These are phyloP conservation scores for Melospiza melodia DNA, from an alignment of 2,113 vertebrate genomes.

Conservation along the genomic window DNA sequence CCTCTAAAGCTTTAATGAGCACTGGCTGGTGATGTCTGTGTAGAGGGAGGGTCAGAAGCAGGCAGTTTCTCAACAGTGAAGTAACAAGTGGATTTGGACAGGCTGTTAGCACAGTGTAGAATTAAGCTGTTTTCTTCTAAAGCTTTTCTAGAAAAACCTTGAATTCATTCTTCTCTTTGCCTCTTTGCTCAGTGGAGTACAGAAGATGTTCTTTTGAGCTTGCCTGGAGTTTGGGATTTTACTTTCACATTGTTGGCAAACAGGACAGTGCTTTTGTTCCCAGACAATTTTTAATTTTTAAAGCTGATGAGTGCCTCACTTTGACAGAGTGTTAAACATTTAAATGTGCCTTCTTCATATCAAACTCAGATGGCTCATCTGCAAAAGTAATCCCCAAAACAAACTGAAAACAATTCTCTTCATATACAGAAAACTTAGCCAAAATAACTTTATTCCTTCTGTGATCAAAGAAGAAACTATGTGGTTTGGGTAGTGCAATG, in stretches of 20 bases:
- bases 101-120: neutral
- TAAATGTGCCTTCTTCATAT: neutral
- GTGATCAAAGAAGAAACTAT: conserved; percentile 22
- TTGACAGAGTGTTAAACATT: conserved; percentile 19
- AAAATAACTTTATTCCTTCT: conserved; percentile 7
- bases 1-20: neutral
- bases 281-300: conserved; percentile 21
- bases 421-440: neutral
- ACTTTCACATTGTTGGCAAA: neutral
- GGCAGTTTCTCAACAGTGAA: neutral
- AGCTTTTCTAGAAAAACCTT: neutral
- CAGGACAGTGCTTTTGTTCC: neutral
- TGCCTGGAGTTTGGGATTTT: neutral
- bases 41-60: neutral
- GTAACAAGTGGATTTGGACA: neutral
- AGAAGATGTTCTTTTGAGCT: neutral
- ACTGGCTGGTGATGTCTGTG: neutral
- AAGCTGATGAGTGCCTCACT: neutral
- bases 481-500: neutral
- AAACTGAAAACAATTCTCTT: conserved; percentile 21
- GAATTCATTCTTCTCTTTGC: neutral
- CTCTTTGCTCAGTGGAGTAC: neutral
- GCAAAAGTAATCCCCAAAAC: conserved; percentile 16
- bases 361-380: conserved; percentile 12
- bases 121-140: neutral